Evolutionary conservation across 2,888 invertebrate species (phyloP).

Genomic region (Gnatocerus cornutus): DNA sequence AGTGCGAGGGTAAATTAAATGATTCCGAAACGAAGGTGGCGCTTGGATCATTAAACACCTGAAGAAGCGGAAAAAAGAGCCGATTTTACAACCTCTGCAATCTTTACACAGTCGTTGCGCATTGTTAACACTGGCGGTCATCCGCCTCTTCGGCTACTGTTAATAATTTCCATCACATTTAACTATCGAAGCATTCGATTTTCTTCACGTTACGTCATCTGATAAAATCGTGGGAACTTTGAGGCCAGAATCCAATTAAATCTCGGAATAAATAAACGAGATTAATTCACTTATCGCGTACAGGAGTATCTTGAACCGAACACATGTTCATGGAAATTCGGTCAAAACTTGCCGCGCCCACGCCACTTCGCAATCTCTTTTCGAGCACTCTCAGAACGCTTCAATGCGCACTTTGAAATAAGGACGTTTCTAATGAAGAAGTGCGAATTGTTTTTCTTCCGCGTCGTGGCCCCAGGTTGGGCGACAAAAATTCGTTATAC

Average conservation of each 20-base stretch:
- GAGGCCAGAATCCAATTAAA: conserved; percentile 32
- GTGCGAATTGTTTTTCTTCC: no score
- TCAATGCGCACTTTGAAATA: conserved; percentile 10
- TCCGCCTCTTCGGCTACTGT: conserved; percentile 9
- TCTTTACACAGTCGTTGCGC: neutral
- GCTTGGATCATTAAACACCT: no score
- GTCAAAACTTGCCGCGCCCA: conserved; percentile 29
- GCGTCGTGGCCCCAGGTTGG: no score
- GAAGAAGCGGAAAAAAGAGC: neutral
- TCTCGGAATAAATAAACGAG: conserved; percentile 35
- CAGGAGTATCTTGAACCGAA: conserved; percentile 20
- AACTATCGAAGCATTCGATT: conserved; percentile 16
- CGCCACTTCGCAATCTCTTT: neutral
- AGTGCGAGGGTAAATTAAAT: no score
- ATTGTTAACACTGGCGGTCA: conserved; percentile 6
- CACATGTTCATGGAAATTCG: conserved; percentile 41
- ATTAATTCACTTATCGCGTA: conserved; percentile 41
- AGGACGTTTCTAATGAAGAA: no score
- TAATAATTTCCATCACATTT: conserved; percentile 27
- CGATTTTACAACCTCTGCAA: neutral
- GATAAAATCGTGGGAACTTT: conserved; percentile 36
- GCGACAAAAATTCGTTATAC: no score
- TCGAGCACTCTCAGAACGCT: conserved; percentile 2
- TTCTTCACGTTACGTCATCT: conserved; percentile 28
- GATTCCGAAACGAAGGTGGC: no score